Percentiles rank a stretch among this genome's conserved stretches.
Conservation (phyloP, 2,888 invertebrate species). For the Octodonta nipae region DNA sequence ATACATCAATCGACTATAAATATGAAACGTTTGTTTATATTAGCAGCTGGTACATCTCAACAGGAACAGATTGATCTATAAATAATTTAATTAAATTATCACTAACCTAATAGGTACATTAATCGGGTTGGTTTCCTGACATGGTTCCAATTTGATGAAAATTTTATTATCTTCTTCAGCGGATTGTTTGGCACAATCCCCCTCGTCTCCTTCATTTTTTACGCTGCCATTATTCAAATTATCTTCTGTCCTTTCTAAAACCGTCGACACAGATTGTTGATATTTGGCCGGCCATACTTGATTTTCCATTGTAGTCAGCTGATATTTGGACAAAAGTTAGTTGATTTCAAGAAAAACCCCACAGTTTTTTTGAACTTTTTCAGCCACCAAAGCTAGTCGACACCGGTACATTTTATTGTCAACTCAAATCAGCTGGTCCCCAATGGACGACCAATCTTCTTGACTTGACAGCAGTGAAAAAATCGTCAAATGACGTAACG, state of each 20-base stretch:
- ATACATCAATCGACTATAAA: too few species aligned
- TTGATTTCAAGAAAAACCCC: conserved; percentile 19
- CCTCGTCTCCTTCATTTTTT: conserved; percentile 19
- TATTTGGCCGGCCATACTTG: conserved; percentile 30
- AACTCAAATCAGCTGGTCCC: conserved; percentile 36
- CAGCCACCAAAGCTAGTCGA: conserved; percentile 22
- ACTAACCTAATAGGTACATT: conserved; percentile 30
- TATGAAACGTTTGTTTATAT: too few species aligned
- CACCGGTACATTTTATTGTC: conserved; percentile 35
- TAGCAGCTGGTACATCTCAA: too few species aligned
- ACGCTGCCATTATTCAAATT: conserved; percentile 28
- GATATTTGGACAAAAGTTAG: conserved; percentile 15
- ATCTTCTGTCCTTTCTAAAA: conserved; percentile 26
- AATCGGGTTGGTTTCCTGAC: conserved; percentile 14
- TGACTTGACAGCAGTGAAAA: conserved; percentile 6
- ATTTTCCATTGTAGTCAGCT: conserved; percentile 28
- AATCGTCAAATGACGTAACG: conserved; percentile 11
- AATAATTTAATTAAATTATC: conserved; percentile 15
- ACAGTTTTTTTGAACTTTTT: conserved; percentile 26
- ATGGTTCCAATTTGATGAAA: conserved; percentile 11
- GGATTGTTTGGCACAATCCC: conserved; percentile 17
- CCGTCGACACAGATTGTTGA: conserved; percentile 28
- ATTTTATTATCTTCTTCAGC: conserved; percentile 19
- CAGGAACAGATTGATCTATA: conserved; percentile 12
- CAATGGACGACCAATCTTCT: conserved; percentile 28